phyloP scores from a whole-genome alignment of 2,113 vertebrate genomes.

The Catharus bicknelli region DNA sequence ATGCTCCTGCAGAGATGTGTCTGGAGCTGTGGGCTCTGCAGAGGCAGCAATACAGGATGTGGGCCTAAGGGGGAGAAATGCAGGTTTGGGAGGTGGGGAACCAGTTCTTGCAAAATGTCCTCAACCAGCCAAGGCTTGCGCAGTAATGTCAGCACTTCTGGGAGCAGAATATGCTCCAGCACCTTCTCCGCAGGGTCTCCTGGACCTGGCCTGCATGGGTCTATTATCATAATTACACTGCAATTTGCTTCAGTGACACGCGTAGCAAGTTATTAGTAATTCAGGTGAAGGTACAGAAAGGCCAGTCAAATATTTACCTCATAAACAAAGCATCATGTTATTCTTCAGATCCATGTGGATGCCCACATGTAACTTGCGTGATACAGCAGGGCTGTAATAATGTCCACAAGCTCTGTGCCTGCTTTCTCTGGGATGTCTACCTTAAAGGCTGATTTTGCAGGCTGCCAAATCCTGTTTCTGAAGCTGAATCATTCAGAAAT shows the following conservation, averaged over 20 bases:
- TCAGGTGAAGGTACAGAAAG: neutral
- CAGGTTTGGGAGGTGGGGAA: neutral
- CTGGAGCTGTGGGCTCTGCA: neutral
- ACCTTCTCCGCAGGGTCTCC: neutral
- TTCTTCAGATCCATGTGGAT: neutral
- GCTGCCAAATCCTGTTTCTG: neutral
- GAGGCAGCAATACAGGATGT: neutral
- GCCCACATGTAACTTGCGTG: neutral
- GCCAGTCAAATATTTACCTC: neutral
- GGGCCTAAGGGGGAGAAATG: neutral
- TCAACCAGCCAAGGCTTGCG: neutral
- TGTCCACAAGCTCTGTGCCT: fast-evolving
- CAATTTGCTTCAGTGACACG: neutral
- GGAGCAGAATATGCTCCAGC: neutral
- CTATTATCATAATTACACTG: conserved; percentile 7
- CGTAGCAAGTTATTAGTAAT: neutral
- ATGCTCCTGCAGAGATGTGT: fast-evolving
- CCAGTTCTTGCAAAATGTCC: conserved; percentile 29
- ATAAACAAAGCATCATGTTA: neutral
- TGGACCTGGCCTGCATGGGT: neutral
- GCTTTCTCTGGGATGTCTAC: neutral
- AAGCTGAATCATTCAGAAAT: neutral
- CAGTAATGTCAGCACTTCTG: neutral
- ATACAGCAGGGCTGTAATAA: neutral
- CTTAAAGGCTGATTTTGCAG: neutral